Percentiles rank a stretch among this genome's conserved stretches.
phyloP scores from a whole-genome alignment of 1,140 invertebrate species.

The Dendroctonus valens region DNA sequence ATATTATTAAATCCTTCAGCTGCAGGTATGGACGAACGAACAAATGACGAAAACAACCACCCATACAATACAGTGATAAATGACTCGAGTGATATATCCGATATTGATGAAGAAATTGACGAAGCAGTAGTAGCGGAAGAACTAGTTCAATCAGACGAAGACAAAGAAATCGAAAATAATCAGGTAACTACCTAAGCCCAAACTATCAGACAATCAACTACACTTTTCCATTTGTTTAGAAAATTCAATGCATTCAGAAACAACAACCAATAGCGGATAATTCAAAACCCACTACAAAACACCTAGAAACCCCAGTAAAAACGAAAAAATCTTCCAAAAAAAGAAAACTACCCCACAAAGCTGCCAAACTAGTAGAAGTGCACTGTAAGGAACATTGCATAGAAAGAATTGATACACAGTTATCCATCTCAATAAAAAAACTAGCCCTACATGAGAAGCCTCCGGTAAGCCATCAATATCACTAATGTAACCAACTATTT shows the following conservation, averaged over 20 bases:
- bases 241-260: background rate
- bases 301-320: background rate
- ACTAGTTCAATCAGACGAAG: slow-evolving; percentile 22
- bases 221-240: background rate
- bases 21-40: too few species aligned
- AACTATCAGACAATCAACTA: background rate
- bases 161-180: slow-evolving; percentile 10
- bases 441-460: slow-evolving; percentile 44
- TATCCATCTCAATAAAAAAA: slow-evolving; percentile 44
- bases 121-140: slow-evolving; percentile 18
- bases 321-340: slow-evolving; percentile 16
- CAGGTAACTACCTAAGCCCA: background rate
- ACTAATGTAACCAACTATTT: background rate
- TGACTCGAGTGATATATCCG: slow-evolving; percentile 14
- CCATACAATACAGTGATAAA: slow-evolving; percentile 21
- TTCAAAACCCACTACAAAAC: background rate
- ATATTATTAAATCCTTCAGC: too few species aligned
- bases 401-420: slow-evolving; percentile 42
- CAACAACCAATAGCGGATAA: background rate
- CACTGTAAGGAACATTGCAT: slow-evolving; percentile 48
- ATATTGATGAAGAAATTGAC: slow-evolving; percentile 34
- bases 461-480: background rate
- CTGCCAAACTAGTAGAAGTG: slow-evolving; percentile 25
- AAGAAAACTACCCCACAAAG: slow-evolving; percentile 8
- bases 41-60: background rate